Percentiles rank a stretch among this genome's conserved stretches.
Conservation (phyloP, 2,888 invertebrate species). For the Sipunculus nudus region DNA sequence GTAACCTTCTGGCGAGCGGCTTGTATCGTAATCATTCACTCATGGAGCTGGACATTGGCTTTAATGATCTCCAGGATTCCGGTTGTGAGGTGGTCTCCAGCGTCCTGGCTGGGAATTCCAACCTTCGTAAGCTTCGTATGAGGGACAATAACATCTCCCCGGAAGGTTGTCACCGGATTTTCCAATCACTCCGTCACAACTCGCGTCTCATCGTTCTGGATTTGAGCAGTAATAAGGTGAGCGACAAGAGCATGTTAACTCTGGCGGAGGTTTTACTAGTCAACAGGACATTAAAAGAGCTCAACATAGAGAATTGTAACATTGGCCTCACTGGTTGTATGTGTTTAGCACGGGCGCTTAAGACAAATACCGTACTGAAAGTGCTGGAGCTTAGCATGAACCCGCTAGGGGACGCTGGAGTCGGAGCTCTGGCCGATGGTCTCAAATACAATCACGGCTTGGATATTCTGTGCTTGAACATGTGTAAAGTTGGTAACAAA, state of each 20-base stretch:
- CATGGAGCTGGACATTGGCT: conserved; percentile 60
- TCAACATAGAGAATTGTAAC: conserved; percentile 61
- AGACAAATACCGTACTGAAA: conserved; percentile 49
- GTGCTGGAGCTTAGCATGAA: conserved; percentile 59
- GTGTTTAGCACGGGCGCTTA: conserved; percentile 52
- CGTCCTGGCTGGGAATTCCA: conserved; percentile 49
- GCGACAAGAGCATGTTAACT: conserved; percentile 51
- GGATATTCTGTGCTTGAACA: conserved; percentile 58
- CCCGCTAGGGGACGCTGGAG: conserved; percentile 54
- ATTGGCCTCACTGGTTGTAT: conserved; percentile 52
- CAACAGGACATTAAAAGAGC: conserved; percentile 50
- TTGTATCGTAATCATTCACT: conserved; percentile 47
- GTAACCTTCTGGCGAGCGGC: conserved; percentile 45
- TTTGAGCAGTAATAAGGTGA: conserved; percentile 58
- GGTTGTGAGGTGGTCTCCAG: conserved; percentile 53
- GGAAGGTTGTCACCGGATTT: conserved; percentile 54
- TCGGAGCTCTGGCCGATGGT: conserved; percentile 51
- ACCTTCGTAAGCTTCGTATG: conserved; percentile 53
- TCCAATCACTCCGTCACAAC: conserved; percentile 53
- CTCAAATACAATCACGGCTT: conserved; percentile 52
- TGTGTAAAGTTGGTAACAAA: conserved; percentile 62
- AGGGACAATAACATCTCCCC: conserved; percentile 55
- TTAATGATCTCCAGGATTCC: conserved; percentile 57
- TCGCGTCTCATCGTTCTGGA: conserved; percentile 54
- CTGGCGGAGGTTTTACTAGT: conserved; percentile 54